These are phyloP conservation scores for Subanguina moxae DNA, from an alignment of 1,140 invertebrate species.

Conservation along the genomic window DNA sequence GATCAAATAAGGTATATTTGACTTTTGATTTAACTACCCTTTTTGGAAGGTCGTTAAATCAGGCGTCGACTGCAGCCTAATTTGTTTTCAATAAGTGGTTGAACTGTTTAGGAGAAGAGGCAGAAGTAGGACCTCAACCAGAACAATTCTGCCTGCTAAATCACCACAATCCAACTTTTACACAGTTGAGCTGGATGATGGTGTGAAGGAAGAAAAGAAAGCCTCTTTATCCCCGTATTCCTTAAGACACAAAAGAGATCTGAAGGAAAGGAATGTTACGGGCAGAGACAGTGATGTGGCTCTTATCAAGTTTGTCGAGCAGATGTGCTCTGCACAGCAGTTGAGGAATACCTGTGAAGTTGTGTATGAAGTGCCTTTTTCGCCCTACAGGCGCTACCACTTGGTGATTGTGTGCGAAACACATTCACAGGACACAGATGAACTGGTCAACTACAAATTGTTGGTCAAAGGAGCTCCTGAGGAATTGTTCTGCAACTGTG, in stretches of 20 bases:
- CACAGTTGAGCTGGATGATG: too few relatives aligned
- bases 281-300: constrained; percentile 37
- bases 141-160: too few relatives aligned
- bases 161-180: too few relatives aligned
- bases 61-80: too few relatives aligned
- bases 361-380: constrained; percentile 42
- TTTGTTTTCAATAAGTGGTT: too few relatives aligned
- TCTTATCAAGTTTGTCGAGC: constrained; percentile 35
- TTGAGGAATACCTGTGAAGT: constrained; percentile 33
- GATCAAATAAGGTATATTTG: too few relatives aligned
- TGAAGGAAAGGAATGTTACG: constrained; percentile 16
- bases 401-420: constrained; percentile 28
- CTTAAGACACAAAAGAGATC: constrained; percentile 5
- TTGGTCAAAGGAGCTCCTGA: constrained; percentile 45
- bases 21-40: too few relatives aligned
- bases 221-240: background rate
- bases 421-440: constrained; percentile 9
- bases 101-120: too few relatives aligned
- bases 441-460: constrained; percentile 24
- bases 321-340: constrained; percentile 25
- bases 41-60: too few relatives aligned
- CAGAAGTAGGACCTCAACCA: too few relatives aligned
- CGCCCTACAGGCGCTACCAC: constrained; percentile 27
- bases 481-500: constrained; percentile 33
- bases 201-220: too few relatives aligned